Conservation (phyloP, 2,113 vertebrate genomes). For the Crotalus horridus region DNA sequence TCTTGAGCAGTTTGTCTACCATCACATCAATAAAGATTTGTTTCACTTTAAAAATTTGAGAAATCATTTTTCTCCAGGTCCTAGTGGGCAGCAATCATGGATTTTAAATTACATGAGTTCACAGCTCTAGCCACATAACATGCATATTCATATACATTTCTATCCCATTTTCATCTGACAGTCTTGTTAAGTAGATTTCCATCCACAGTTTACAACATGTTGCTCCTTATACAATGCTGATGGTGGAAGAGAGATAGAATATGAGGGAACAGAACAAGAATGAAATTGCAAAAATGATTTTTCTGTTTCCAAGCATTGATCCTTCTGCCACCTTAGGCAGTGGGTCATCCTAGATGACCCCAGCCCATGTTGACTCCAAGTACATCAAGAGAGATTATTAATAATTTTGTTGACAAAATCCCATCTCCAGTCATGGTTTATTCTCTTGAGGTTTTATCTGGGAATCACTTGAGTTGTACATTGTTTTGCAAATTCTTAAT, state of each 20-base stretch:
- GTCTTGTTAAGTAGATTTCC: neutral
- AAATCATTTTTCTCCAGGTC: slow-evolving; percentile 37
- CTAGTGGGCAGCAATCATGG: neutral
- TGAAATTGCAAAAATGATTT: neutral
- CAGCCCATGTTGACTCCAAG: neutral
- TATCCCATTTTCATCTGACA: neutral
- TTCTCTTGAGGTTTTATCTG: neutral
- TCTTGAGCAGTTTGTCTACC: slow-evolving; percentile 35
- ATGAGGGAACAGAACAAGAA: neutral
- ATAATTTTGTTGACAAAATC: slow-evolving; percentile 30
- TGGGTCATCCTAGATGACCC: neutral
- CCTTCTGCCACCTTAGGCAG: neutral
- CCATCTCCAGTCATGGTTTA: neutral
- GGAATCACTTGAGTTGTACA: slow-evolving; percentile 5
- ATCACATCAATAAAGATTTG: slow-evolving; percentile 43
- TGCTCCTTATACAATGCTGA: no score
- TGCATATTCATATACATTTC: neutral
- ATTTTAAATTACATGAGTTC: neutral
- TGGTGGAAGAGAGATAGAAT: no score
- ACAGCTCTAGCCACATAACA: neutral
- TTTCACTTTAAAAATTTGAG: slow-evolving; percentile 36
- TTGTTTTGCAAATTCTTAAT: neutral
- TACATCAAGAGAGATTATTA: neutral
- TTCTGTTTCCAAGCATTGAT: neutral
- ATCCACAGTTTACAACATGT: neutral